phyloP scores from a whole-genome alignment of 2,113 vertebrate species.

The Oryzias celebensis region DNA sequence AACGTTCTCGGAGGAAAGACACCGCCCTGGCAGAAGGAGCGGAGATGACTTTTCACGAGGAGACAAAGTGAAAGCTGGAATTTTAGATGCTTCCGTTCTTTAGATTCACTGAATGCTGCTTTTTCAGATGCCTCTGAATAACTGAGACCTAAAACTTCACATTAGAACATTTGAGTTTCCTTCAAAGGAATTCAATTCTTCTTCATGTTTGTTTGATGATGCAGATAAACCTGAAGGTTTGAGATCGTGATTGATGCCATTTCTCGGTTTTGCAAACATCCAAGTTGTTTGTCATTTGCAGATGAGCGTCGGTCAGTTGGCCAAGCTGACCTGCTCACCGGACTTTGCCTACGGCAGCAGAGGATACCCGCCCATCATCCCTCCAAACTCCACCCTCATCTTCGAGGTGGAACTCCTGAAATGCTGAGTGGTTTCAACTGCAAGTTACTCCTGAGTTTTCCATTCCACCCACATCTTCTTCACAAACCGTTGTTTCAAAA shows the following conservation, averaged over 20 bases:
- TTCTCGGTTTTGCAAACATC: background rate
- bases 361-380: conserved; percentile 87
- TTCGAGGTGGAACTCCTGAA: conserved; percentile 91
- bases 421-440: conserved; percentile 78
- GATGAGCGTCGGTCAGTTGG: conserved; percentile 90
- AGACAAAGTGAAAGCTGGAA: too few relatives aligned
- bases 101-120: too few relatives aligned
- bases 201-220: too few relatives aligned
- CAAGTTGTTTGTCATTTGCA: conserved; percentile 41
- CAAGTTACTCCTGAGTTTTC: background rate
- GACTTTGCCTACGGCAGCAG: conserved; percentile 86
- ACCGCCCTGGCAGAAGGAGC: too few relatives aligned
- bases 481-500: conserved; percentile 26
- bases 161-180: too few relatives aligned
- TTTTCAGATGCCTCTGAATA: too few relatives aligned
- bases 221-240: too few relatives aligned
- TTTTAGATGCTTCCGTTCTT: too few relatives aligned
- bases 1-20: too few relatives aligned
- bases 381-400: conserved; percentile 85
- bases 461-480: conserved; percentile 41
- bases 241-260: background rate
- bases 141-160: too few relatives aligned
- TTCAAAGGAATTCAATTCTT: too few relatives aligned
- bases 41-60: too few relatives aligned
- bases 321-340: conserved; percentile 87